Evolutionary conservation across 1,140 invertebrate genomes (phyloP).

Genomic region (Neodiprion fabricii): DNA sequence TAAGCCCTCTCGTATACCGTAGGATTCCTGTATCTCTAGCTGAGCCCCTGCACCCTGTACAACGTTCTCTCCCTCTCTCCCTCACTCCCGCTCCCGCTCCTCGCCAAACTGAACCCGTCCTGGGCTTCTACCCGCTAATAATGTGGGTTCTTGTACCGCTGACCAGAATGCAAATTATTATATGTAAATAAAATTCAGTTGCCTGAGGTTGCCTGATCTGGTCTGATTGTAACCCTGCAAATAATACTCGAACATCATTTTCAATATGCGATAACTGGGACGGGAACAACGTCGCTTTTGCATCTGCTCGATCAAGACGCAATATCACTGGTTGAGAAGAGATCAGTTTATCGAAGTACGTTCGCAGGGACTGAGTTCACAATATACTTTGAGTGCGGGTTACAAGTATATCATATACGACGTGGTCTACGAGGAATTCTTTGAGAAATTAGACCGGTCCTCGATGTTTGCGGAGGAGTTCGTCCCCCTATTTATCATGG

Average conservation of each 20-base stretch:
- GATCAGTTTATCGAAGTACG: no score
- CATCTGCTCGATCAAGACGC: background rate
- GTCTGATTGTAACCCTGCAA: constrained; percentile 19
- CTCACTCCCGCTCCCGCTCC: constrained; percentile 17
- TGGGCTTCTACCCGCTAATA: constrained; percentile 42
- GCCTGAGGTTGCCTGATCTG: constrained; percentile 22
- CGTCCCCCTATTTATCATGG: no score
- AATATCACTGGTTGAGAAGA: no score
- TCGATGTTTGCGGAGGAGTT: no score
- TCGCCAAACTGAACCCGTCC: constrained; percentile 41
- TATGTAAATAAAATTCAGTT: constrained; percentile 49
- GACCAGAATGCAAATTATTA: constrained; percentile 57
- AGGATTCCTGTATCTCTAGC: constrained; percentile 26
- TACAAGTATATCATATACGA: no score
- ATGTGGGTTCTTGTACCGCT: constrained; percentile 49
- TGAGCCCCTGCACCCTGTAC: constrained; percentile 9
- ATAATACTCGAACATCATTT: constrained; percentile 23
- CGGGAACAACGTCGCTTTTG: background rate
- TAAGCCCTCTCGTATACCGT: constrained; percentile 3
- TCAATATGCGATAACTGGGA: constrained; percentile 7
- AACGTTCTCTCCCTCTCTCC: constrained; percentile 2
- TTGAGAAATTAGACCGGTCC: no score
- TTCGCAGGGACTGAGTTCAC: no score
- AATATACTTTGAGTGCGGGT: no score
- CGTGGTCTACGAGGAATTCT: no score